Base-by-base conservation (phyloP, 2,113 vertebrate species). In the Chaetops frenatus region DNA sequence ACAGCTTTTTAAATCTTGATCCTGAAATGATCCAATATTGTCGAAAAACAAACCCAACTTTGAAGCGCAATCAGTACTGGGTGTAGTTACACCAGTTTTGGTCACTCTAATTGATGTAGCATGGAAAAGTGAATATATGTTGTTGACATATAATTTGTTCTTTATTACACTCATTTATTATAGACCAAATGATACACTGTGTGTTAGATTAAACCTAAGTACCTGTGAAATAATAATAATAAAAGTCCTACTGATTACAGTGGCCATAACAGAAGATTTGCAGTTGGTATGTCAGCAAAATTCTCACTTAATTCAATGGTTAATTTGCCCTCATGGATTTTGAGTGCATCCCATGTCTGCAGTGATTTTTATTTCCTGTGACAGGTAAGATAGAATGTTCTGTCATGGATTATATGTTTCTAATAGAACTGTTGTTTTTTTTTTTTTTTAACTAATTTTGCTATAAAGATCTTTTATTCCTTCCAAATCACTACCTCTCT, bases 31-130 rank as follows among this genome's bases (percentile, higher is more conserved):
- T 97, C 50, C 98, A 98, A 8, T 98, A 98, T 31, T 98, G 98
- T 93, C 92, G 93, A 78, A 98, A 97, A 76, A 95, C 98, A 83
- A 98, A 98, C 81, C 98, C 99, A 5, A 94, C 97, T 10, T 97
- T 99, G 92, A 98, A 98, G 87, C 96, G 54, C 80, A 98, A 86
- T 96, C 99, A 99, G n/a, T 99, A 99, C 42, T 99, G 99, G 99
- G 99, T 99, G 20, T 99, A 98, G 98, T 53, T 54, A 40, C 10
- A 33, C 18, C n/a, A n/a, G 15, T 40, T 93, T 81, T 57, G 40
- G 14, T 71, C n/a, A 24, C 67, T 48, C 58, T 79, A 31, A 13
- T 50, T 69, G 33, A 23, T 40, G 8, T 69, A 7, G 5, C 27
- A 16, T 40, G 15, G 42, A 92, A 86, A 57, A 51, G n/a, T 66